Evolutionary conservation across 2,797 vertebrate species (phyloP), one percentile per base, ranked within the genome.

Genomic region (Periophthalmus magnuspinnatus): DNA sequence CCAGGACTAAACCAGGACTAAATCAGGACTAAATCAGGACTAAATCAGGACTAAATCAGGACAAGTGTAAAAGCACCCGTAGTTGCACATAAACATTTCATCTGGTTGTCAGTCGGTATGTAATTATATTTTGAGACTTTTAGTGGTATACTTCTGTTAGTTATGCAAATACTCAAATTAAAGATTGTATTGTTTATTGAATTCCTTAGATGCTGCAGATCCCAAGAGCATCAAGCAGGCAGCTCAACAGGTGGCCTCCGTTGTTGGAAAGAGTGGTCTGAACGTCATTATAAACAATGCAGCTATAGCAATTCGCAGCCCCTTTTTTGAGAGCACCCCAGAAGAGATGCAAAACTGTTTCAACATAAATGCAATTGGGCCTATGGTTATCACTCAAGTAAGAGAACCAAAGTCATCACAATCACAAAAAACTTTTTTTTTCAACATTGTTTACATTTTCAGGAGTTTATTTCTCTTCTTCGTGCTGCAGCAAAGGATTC

Each of bases 381-480:
- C 89, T 0, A 32, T 91, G 69, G 65, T 72, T 38, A 17, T 89
- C 34, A 84, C 65, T n/a, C 81, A 84, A 81, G 84, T 89, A 68
- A 75, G 62, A 4, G 9, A 11, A 41, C 13, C 10, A 47, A 7
- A 22, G 3, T 41, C n/a, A 34, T 33, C 14, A 6, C 2, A n/a
- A 34, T 33, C 14, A 6, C 2, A 33, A 2, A 14, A 14, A 14
- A 5, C 19, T 36, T 28, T 11, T 28, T 11, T 21, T 38, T 21
- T 13, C 5, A 62, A n/a, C 38, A 19, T n/a, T 62, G 16, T 62
- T 54, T 22, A n/a, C 22, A 24, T 63, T 45, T 34, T 65, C 7
- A 94, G 93, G 90, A 88, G 0, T 94, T 94, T 67, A 84, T 93
- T 69, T 90, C 91, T 56, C 81, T 83, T 33, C 79, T 94, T 60